Base-by-base conservation (phyloP, 2,113 vertebrate species). In the Dicaeum eximium region DNA sequence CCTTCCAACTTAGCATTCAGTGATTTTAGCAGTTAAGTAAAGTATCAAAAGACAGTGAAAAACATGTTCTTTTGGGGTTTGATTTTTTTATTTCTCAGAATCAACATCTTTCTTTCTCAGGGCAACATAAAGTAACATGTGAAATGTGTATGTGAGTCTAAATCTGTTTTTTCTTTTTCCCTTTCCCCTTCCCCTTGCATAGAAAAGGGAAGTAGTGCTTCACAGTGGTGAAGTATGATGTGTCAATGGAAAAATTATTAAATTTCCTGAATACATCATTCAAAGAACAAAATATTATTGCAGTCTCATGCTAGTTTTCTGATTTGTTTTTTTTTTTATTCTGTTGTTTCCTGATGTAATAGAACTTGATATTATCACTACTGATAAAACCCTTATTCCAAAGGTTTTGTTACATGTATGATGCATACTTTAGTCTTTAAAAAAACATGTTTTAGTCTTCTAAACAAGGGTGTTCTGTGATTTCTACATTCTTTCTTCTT, bases 181-280 rank as follows among this genome's bases (percentile, higher is more conserved):
- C 7, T 25, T 56, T 42, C 5, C 6, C 4, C 20, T 61, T 7
- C 10, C 18, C 38, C 10, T 33, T 69, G 27, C 30, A 30, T 31
- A 77, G 60, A 92, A 96, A 95, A 80, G 77, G 71, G 82, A 93
- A 93, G 67, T 86, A 92, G 31, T 45, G 7, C 50, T 93, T 95
- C 69, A 77, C 71, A 70, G n/a, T 80, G 35, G 14, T 79, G 17
- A 70, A 61, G 50, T 62, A 31, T 70, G 33, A 31, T 64, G 40
- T 84, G 37, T 72, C 53, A 80, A 23, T 93, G 93, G 80, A 95
- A 96, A 95, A 83, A 86, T 88, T 0, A 0, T 65, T 72, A 22
- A 86, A 78, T 93, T 88, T 54, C 71, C 44, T 80, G 69, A 96
- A 86, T 88, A 62, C 50, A 50, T 11, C 8, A 1, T 44, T 84